Conservation (phyloP, 2,888 invertebrate species). For the Hirtodrosophila confusa region DNA sequence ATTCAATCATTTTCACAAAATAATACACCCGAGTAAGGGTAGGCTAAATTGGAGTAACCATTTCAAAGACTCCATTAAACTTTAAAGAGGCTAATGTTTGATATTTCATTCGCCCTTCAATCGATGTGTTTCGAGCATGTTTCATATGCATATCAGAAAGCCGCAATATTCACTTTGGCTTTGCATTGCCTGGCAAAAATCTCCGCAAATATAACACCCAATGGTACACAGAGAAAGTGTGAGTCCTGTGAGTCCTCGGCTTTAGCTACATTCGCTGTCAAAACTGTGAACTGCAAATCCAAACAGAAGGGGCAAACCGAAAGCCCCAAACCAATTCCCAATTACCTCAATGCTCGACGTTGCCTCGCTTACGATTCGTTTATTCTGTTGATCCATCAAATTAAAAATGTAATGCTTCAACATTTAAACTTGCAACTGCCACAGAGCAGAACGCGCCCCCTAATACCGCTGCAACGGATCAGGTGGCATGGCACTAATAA, state of each 20-base stretch:
- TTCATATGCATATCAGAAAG: conserved; percentile 27
- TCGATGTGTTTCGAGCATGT: conserved; percentile 1
- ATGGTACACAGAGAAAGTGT: background rate
- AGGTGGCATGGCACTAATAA: conserved; percentile 67
- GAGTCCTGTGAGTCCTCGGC: background rate
- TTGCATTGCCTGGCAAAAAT: conserved; percentile 33
- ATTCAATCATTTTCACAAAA: too few relatives aligned
- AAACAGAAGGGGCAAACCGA: conserved; percentile 27
- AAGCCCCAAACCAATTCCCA: conserved; percentile 53
- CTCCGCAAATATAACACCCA: conserved; percentile 46
- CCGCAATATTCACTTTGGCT: conserved; percentile 30
- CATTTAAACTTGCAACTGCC: conserved; percentile 64
- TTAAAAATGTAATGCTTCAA: conserved; percentile 81
- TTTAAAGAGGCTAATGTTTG: too few relatives aligned
- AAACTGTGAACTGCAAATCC: conserved; percentile 27
- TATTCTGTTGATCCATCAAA: conserved; percentile 83
- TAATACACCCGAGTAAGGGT: too few relatives aligned
- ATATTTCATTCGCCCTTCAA: background rate
- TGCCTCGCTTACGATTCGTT: conserved; percentile 81
- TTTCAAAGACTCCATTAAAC: too few relatives aligned
- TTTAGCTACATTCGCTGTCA: conserved; percentile 23
- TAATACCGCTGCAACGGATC: conserved; percentile 33
- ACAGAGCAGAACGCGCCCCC: conserved; percentile 2
- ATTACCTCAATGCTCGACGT: conserved; percentile 66
- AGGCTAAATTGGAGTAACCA: too few relatives aligned